Evolutionary conservation across 2,113 vertebrate species (phyloP).

Genomic region (Rana temporaria): DNA sequence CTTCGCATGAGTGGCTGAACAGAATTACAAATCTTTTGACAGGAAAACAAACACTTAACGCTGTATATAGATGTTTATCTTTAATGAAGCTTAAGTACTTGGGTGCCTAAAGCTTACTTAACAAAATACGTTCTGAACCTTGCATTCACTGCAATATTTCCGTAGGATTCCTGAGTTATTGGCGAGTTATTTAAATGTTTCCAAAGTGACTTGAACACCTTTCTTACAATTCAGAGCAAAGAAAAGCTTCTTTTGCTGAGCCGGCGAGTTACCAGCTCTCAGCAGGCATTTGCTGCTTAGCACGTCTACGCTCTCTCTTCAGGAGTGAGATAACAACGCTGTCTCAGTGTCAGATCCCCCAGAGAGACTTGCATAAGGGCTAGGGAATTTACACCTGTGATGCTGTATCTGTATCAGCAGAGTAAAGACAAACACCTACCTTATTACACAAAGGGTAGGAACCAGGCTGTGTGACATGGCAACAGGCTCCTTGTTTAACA

Average conservation of each 20-base stretch:
- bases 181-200: background rate
- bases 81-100: no score
- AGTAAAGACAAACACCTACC: slow-evolving; percentile 65
- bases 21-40: no score
- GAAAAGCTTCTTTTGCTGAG: slow-evolving; percentile 20
- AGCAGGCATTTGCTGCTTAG: slow-evolving; percentile 69
- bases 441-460: background rate
- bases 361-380: slow-evolving; percentile 64
- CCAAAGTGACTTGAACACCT: background rate
- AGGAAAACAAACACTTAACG: no score
- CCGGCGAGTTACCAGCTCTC: slow-evolving; percentile 60
- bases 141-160: no score
- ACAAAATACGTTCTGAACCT: no score
- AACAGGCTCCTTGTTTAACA: slow-evolving; percentile 28
- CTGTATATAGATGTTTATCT: no score
- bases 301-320: slow-evolving; percentile 64
- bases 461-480: slow-evolving; percentile 55
- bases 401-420: slow-evolving; percentile 66
- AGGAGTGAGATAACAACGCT: slow-evolving; percentile 71
- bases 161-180: background rate
- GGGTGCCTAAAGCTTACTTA: background rate
- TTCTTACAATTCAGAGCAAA: background rate
- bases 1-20: no score
- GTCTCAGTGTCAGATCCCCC: slow-evolving; percentile 70
- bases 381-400: slow-evolving; percentile 68